Base-by-base conservation (phyloP, 2,888 invertebrate genomes). In the Argyresthia goedartella region DNA sequence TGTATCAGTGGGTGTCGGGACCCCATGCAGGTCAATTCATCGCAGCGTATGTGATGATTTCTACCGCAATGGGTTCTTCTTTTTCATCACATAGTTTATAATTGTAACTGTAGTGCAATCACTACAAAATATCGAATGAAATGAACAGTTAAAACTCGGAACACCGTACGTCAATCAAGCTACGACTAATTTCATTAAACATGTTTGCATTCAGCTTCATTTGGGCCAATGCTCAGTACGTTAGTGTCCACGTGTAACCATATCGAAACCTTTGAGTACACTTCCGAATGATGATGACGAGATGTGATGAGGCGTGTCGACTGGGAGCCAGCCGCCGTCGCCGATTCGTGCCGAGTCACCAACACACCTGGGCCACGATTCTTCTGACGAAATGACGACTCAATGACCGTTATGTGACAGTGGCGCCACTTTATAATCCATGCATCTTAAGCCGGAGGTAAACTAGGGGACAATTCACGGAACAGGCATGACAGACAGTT, bases 371-470 rank as follows among this genome's bases (percentile, higher is more conserved):
- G 11, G 9, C 46, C 10, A 56, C 64, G 62, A 67, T 71, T 67
- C 66, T 63, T 63, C 63, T 70, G 71, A 71, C 70, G 72, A 72
- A 69, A 72, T 67, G 61, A 66, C 66, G 67, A 25, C 25, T n/a
- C n/a, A 25, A 25, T 6, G 25, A 25, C 25, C 2, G 6, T 25
- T 4, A 25, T 4, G 2, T 25, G 25, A 4, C 25, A 25, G n/a
- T n/a, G n/a, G n/a, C n/a, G n/a, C n/a, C n/a, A n/a, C n/a, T n/a
- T n/a, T n/a, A n/a, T n/a, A n/a, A n/a, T n/a, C n/a, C n/a, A n/a
- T n/a, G n/a, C n/a, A n/a, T n/a, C n/a, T n/a, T n/a, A n/a, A n/a
- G n/a, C n/a, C n/a, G n/a, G n/a, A n/a, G n/a, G n/a, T n/a, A n/a
- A n/a, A n/a, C n/a, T n/a, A n/a, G n/a, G n/a, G n/a, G n/a, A n/a